Evolutionary conservation across 2,888 invertebrate genomes (phyloP).

Genomic region (Chymomyza caudatula): DNA sequence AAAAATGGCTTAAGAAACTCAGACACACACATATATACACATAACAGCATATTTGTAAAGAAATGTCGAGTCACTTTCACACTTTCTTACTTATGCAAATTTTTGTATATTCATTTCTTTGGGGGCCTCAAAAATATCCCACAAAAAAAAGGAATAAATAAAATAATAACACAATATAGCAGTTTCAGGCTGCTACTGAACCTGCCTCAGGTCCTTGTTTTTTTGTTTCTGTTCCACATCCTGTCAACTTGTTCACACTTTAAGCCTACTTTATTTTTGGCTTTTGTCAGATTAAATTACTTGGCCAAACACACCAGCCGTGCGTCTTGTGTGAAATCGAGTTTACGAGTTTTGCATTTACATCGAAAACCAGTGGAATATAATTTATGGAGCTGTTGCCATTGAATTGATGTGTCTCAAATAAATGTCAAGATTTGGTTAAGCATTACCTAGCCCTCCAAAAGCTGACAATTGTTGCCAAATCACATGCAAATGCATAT

Average conservation of each 20-base stretch:
- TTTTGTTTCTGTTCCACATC: slow-evolving; percentile 6
- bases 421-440: slow-evolving; percentile 35
- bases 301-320: slow-evolving; percentile 31
- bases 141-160: slow-evolving; percentile 25
- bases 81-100: slow-evolving; percentile 66
- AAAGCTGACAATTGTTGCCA: background rate
- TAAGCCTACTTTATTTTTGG: slow-evolving; percentile 57
- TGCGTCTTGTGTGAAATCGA: background rate
- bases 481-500: slow-evolving; percentile 52
- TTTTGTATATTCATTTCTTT: slow-evolving; percentile 26
- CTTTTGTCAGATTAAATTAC: slow-evolving; percentile 70
- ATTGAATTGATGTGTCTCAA: slow-evolving; percentile 26
- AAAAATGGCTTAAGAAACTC: slow-evolving; percentile 49
- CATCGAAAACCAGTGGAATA: slow-evolving; percentile 40
- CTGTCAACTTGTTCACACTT: slow-evolving; percentile 67
- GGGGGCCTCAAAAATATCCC: slow-evolving; percentile 26
- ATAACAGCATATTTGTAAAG: background rate
- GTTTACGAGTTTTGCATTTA: background rate
- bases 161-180: slow-evolving; percentile 30
- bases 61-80: slow-evolving; percentile 46
- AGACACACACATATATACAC: slow-evolving; percentile 3
- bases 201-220: slow-evolving; percentile 14
- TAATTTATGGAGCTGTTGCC: slow-evolving; percentile 18
- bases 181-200: background rate
- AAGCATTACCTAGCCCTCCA: background rate